Percentiles rank a stretch among this genome's conserved stretches.
phyloP scores from a whole-genome alignment of 2,113 vertebrate genomes.

The Uria aalge region DNA sequence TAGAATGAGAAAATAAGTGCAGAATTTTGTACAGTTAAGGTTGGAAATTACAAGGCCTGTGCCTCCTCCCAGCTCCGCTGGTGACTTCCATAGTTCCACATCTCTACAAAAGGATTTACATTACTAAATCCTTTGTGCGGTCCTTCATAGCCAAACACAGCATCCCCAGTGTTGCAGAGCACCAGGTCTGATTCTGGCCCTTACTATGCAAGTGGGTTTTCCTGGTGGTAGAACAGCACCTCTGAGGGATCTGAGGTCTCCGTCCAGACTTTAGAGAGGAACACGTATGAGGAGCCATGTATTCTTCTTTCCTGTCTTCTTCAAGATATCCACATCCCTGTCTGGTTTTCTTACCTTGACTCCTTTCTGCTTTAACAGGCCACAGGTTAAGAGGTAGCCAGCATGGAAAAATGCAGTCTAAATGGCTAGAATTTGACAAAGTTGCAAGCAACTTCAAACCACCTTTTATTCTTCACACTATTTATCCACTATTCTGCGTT shows the following conservation, averaged over 20 bases:
- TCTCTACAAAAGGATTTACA: rapidly evolving
- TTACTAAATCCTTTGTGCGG: background rate
- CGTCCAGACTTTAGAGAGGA: background rate
- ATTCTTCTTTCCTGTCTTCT: background rate
- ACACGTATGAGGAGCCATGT: background rate
- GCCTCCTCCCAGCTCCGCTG: background rate
- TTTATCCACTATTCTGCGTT: background rate
- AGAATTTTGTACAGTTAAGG: background rate
- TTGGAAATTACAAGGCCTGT: background rate
- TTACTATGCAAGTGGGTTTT: background rate
- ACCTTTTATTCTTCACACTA: background rate
- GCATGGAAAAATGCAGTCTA: background rate
- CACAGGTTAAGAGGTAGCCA: background rate
- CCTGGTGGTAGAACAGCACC: background rate
- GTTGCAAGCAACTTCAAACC: background rate
- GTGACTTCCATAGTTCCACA: background rate
- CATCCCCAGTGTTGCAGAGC: background rate
- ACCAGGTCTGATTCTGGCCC: background rate
- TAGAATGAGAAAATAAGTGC: background rate
- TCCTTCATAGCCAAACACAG: background rate
- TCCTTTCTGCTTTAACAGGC: background rate
- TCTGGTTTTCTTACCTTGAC: background rate
- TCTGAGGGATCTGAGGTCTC: background rate
- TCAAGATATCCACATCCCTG: background rate
- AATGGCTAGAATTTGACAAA: background rate